Evolutionary conservation across 2,888 invertebrate species (phyloP), one percentile per base, ranked within the genome.

Genomic region (Limnephilus auricula): DNA sequence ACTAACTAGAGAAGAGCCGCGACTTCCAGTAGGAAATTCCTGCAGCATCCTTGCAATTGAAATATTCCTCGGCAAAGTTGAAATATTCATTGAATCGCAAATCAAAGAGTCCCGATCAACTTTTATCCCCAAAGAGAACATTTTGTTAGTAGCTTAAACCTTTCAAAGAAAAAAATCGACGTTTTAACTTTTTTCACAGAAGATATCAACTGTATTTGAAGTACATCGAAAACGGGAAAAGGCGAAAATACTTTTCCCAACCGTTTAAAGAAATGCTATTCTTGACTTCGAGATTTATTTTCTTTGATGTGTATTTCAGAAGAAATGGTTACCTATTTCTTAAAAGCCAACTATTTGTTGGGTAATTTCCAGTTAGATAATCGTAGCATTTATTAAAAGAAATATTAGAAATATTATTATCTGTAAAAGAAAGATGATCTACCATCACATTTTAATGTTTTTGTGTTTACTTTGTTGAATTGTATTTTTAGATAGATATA

Each of bases 81-180:
- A 50, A 86, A 86, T 86, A 50, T 86, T 86, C 86, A 50, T 32
- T 86, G 86, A 86, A 86, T 86, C 86, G 65, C 86, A 86, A 86
- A 86, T 86, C 86, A 86, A 86, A 86, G 86, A 86, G 30, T 50
- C 86, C 18, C 50, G 86, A 86, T 86, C 86, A 86, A 86, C 86
- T 86, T 86, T 86, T 65, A 86, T 86, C 18, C 65, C 86, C 65
- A 32, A 65, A 32, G 86, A 45, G 50, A 50, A 86, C 30, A 65
- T 65, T 86, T 65, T 86, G 13, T 86, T 65, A 86, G 65, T 86
- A 65, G 86, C 50, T 32, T 31, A 50, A 86, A 86, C 32, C 86
- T 31, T 50, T 65, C n/a, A 84, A 86, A 86, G 86, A 12, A 86
- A 86, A 86, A 86, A 86, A 50, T 32, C 18, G n/a, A 18, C 50